A percentile compares a stretch with the other conserved stretches of the same genome.
These are phyloP conservation scores for Cyprinodon diabolis DNA, from an alignment of 2,797 vertebrate species.

Conservation along the genomic window DNA sequence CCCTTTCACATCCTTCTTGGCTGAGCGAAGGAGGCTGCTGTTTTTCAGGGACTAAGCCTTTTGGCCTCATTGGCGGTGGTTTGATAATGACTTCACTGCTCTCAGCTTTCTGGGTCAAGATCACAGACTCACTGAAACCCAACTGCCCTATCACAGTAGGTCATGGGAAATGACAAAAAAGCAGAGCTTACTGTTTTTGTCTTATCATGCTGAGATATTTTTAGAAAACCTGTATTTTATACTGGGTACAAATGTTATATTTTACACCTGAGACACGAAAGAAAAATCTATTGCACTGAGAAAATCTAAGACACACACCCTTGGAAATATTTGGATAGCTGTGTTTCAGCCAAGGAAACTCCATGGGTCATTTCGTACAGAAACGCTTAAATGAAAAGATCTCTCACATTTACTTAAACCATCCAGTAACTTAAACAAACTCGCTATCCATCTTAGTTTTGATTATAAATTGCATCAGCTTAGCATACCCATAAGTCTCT, in stretches of 20 bases:
- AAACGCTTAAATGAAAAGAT: conserved; percentile 8
- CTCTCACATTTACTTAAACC: conserved; percentile 1
- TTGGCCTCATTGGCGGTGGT: conserved; percentile 11
- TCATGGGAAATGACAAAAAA: conserved; percentile 25
- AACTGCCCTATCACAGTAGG: conserved; percentile 23
- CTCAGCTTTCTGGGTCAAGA: conserved; percentile 36
- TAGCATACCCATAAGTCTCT: conserved; percentile 16
- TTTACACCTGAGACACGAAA: conserved; percentile 9
- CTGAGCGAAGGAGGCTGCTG: conserved; percentile 5
- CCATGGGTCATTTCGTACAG: conserved; percentile 1
- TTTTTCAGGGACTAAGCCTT: conserved; percentile 32
- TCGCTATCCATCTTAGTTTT: conserved; percentile 1
- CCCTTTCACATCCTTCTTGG: conserved; percentile 22
- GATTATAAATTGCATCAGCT: conserved; percentile 31
- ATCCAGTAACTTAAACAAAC: conserved; percentile 23
- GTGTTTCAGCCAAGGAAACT: conserved; percentile 16
- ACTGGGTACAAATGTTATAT: conserved; percentile 30
- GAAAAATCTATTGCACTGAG: conserved; percentile 31
- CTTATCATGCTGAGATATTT: conserved; percentile 20
- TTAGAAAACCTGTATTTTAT: conserved; percentile 8
- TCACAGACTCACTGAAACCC: conserved; percentile 39
- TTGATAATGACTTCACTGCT: conserved; percentile 43
- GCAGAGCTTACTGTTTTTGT: conserved; percentile 10
- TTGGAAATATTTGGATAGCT: conserved; percentile 53
- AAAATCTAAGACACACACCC: conserved; percentile 29